phyloP scores from a whole-genome alignment of 2,113 vertebrate genomes.

The Chitala chitala region DNA sequence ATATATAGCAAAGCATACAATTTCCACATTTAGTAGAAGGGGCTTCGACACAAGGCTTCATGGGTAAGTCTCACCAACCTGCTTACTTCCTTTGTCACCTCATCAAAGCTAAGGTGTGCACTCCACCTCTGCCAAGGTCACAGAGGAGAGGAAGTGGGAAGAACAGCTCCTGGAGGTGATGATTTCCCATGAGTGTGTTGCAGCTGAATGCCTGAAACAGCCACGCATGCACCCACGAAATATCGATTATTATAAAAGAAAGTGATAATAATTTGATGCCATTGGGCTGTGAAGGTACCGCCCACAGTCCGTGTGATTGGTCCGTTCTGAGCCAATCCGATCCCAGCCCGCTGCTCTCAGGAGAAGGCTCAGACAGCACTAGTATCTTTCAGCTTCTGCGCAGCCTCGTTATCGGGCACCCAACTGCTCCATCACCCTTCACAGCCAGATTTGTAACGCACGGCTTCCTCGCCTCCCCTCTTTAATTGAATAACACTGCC shows the following conservation, averaged over 20 bases:
- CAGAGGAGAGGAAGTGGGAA: not conserved
- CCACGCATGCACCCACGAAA: not conserved
- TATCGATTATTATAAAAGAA: not conserved
- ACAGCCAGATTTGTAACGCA: conserved; percentile 19
- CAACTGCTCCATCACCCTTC: conserved; percentile 15
- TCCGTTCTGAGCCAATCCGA: not conserved
- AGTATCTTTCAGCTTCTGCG: not conserved
- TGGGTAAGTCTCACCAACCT: too few relatives aligned
- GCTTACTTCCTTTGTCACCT: too few relatives aligned
- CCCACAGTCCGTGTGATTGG: not conserved
- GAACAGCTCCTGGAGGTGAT: not conserved
- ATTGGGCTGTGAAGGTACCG: too few relatives aligned
- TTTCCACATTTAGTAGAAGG: too few relatives aligned
- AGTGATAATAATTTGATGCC: not conserved
- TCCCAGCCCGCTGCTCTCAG: not conserved
- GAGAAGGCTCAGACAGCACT: not conserved
- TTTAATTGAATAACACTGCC: conserved; percentile 26
- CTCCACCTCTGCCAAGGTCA: too few relatives aligned
- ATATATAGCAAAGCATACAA: too few relatives aligned
- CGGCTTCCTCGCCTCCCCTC: not conserved
- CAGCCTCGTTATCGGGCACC: conserved; percentile 1
- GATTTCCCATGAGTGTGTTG: too few relatives aligned
- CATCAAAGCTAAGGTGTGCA: too few relatives aligned
- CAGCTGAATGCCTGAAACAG: not conserved
- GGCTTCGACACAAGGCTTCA: too few relatives aligned